Evolutionary conservation across 2,113 vertebrate genomes (phyloP).

Genomic region (Lepus europaeus): DNA sequence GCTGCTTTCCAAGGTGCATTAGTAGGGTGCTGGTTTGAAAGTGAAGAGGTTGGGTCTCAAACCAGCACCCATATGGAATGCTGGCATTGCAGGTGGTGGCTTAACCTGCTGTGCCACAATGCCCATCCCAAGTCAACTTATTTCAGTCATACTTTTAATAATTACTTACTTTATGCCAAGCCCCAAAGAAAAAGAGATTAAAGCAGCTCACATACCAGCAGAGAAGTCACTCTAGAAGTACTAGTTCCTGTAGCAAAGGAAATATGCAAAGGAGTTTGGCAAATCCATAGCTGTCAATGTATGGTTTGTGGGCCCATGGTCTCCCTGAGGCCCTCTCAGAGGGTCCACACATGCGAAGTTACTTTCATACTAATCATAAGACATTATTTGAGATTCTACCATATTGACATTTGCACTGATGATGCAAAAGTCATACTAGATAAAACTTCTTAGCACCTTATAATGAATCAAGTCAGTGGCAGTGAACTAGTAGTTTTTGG

Average conservation of each 20-base stretch:
- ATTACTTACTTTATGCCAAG: background rate
- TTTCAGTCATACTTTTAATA: background rate
- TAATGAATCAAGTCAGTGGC: background rate
- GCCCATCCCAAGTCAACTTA: background rate
- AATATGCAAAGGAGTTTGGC: background rate
- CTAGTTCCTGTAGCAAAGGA: background rate
- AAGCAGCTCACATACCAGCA: background rate
- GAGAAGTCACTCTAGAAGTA: background rate
- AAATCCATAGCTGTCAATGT: background rate
- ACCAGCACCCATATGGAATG: too few relatives aligned
- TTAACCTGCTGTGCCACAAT: too few relatives aligned
- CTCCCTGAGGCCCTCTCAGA: background rate
- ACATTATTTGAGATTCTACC: background rate
- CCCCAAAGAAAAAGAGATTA: background rate
- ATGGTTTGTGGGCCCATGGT: background rate
- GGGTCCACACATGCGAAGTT: background rate
- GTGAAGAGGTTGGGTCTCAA: too few relatives aligned
- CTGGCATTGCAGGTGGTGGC: too few relatives aligned
- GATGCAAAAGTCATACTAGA: background rate
- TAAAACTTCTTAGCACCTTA: background rate
- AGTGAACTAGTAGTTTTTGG: background rate
- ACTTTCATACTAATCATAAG: background rate
- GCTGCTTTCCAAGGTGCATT: too few relatives aligned
- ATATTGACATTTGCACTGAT: background rate
- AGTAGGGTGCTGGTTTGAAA: too few relatives aligned